Evolutionary conservation across 2,888 invertebrate genomes (phyloP).

Genomic region (Caradrina clavipalpis): DNA sequence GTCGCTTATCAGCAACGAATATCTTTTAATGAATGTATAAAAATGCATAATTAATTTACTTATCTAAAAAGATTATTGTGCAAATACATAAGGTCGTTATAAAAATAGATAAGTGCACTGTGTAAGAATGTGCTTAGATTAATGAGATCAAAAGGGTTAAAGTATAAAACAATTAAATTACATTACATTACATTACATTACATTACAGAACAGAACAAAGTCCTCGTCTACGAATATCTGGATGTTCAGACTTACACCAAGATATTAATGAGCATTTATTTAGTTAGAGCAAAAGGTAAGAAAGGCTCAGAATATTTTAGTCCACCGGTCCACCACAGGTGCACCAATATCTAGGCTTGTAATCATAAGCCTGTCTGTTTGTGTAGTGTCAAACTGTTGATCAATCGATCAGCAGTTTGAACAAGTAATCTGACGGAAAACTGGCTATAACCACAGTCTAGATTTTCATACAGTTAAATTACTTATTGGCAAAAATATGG

Average conservation of each 20-base stretch:
- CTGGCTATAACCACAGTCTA: no score
- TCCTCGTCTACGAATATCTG: constrained; percentile 7
- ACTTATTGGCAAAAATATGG: no score
- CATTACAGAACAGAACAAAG: constrained; percentile 20
- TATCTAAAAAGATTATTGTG: not conserved
- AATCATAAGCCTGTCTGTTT: no score
- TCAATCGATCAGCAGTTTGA: no score
- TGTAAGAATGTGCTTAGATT: constrained; percentile 14
- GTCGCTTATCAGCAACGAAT: not conserved
- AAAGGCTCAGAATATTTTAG: no score
- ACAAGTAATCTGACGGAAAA: no score
- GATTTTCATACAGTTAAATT: no score
- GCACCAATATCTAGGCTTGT: no score
- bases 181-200: constrained; percentile 1
- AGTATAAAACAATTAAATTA: constrained; percentile 23
- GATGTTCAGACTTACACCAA: not conserved
- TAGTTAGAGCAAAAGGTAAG: not conserved
- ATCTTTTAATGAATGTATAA: not conserved
- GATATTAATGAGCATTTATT: not conserved
- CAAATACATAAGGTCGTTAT: constrained; percentile 7
- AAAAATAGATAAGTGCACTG: not conserved
- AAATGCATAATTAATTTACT: not conserved
- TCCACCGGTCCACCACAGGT: no score
- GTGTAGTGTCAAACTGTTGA: no score
- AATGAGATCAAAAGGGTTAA: constrained; percentile 37